Conservation (phyloP, 2,113 vertebrate species). For the Notechis scutatus region DNA sequence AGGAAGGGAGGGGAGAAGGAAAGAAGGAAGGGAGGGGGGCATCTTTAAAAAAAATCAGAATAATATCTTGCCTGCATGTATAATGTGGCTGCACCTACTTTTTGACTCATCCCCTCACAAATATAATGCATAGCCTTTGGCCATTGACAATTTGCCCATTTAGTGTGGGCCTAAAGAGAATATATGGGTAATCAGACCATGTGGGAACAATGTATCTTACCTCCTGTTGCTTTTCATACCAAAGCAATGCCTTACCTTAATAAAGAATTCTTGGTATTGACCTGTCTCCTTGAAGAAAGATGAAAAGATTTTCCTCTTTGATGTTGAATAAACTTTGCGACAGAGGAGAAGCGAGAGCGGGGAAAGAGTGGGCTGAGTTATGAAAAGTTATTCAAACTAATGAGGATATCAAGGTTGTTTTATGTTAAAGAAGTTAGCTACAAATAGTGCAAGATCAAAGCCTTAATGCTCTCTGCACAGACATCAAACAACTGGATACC, state of each 20-base stretch:
- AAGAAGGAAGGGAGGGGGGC: no score
- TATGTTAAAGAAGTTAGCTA: neutral
- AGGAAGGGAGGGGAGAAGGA: neutral
- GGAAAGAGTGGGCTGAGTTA: neutral
- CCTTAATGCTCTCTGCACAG: neutral
- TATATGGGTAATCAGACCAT: neutral
- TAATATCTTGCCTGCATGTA: neutral
- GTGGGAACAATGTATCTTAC: neutral
- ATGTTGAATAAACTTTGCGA: conserved; percentile 2
- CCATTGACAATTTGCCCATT: neutral
- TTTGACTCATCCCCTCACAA: neutral
- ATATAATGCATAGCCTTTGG: neutral
- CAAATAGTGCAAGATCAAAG: neutral
- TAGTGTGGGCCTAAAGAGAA: neutral
- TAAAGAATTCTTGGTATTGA: neutral
- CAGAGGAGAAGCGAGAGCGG: conserved; percentile 1
- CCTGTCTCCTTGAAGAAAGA: neutral
- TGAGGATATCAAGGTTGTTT: neutral
- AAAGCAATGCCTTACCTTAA: neutral
- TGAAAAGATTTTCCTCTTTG: neutral
- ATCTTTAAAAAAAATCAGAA: neutral
- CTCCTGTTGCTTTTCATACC: rapidly evolving
- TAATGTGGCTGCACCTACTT: neutral
- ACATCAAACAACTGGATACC: neutral
- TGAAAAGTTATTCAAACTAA: neutral